Evolutionary conservation across 1,140 invertebrate genomes (phyloP).

Genomic region (Chironomus tepperi): DNA sequence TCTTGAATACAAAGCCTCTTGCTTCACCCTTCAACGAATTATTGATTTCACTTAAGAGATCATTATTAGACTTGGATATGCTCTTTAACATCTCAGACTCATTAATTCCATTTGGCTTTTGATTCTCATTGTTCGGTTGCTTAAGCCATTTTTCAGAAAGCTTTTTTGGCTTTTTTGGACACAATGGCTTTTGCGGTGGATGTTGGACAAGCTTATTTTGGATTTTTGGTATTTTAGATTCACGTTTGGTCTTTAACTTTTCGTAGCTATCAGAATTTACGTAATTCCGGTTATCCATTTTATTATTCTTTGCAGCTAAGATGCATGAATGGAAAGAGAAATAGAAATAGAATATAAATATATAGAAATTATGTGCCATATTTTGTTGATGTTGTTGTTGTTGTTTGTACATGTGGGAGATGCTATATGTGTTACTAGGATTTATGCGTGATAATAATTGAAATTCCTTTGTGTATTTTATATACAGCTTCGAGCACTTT

Average conservation of each 20-base stretch:
- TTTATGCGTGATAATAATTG: slow-evolving; percentile 14
- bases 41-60: slow-evolving; percentile 58
- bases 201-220: not conserved
- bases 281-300: slow-evolving; percentile 5
- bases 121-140: not conserved
- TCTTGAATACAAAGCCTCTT: slow-evolving; percentile 48
- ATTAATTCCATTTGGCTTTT: not conserved
- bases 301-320: not conserved
- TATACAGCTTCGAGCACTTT: not conserved
- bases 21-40: slow-evolving; percentile 43
- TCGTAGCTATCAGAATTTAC: not conserved
- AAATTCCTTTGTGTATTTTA: not conserved
- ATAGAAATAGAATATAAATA: not conserved
- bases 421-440: not conserved
- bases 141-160: not conserved
- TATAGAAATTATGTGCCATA: not conserved
- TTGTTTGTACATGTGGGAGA: not conserved
- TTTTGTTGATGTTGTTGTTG: too few species aligned
- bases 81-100: slow-evolving; percentile 24
- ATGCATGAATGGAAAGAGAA: not conserved
- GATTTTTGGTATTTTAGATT: not conserved
- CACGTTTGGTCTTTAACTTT: not conserved
- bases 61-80: slow-evolving; percentile 38
- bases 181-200: not conserved
- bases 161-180: slow-evolving; percentile 11